phyloP scores from a whole-genome alignment of 2,113 vertebrate genomes.

The Channa argus region DNA sequence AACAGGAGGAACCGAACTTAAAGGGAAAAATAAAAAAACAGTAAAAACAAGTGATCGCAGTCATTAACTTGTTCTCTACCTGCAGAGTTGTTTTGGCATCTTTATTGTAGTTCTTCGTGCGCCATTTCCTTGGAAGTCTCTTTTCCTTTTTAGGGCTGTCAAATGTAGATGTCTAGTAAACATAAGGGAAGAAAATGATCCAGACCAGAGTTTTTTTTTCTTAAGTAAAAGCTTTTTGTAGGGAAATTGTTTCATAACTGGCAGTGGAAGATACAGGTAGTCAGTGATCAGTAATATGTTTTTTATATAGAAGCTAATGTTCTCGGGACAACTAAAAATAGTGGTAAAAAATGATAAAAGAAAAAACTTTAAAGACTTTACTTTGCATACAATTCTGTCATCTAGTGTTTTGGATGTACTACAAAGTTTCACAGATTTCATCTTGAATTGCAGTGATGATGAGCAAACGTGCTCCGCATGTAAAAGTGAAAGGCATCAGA shows the following conservation, averaged over 20 bases:
- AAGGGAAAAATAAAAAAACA: not conserved
- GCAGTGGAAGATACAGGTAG: not conserved
- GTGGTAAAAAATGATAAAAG: slow-evolving; percentile 11
- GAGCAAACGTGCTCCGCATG: not conserved
- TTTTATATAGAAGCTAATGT: slow-evolving; percentile 33
- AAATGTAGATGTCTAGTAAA: slow-evolving; percentile 86
- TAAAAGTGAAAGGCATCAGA: not conserved
- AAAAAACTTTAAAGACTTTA: not conserved
- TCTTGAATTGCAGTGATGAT: not conserved
- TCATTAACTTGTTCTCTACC: slow-evolving; percentile 77
- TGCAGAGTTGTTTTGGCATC: slow-evolving; percentile 94
- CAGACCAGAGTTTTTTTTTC: not conserved
- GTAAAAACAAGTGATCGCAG: not conserved
- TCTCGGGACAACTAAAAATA: slow-evolving; percentile 4
- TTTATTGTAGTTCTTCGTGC: slow-evolving; percentile 91
- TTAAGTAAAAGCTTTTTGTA: slow-evolving; percentile 13
- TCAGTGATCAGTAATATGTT: not conserved
- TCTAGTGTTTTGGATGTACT: not conserved
- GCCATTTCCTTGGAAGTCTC: slow-evolving; percentile 91
- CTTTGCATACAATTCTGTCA: not conserved
- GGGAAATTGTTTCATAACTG: not conserved
- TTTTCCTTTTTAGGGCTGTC: slow-evolving; percentile 99
- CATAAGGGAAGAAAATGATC: not conserved
- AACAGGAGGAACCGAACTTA: not conserved
- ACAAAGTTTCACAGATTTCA: not conserved